Conservation (phyloP, 2,888 invertebrate genomes). For the Cataglyphis cursor region DNA sequence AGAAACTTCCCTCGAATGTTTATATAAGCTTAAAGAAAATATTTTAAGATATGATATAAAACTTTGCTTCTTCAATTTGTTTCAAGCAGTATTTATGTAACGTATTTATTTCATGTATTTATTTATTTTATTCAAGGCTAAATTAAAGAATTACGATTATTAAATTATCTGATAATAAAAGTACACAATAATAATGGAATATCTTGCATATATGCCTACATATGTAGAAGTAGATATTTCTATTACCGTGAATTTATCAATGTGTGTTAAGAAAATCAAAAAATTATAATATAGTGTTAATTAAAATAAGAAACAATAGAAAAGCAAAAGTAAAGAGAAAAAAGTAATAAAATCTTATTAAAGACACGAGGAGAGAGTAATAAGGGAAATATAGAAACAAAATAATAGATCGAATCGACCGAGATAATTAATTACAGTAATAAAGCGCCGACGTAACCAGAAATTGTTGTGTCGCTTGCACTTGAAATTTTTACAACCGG, state of each 20-base stretch:
- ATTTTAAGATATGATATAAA: neutral
- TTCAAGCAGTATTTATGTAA: neutral
- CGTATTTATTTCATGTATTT: neutral
- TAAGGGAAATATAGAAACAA: neutral
- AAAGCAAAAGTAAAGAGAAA: neutral
- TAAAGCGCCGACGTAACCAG: constrained; percentile 17
- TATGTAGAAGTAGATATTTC: neutral
- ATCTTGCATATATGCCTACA: neutral
- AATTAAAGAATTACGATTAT: neutral
- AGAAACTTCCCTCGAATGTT: neutral
- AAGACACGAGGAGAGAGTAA: neutral
- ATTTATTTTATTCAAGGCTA: neutral
- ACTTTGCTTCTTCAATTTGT: neutral
- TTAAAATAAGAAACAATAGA: neutral
- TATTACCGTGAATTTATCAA: neutral
- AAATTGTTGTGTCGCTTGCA: constrained; percentile 40
- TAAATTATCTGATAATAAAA: neutral
- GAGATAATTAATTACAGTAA: neutral
- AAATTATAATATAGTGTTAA: neutral
- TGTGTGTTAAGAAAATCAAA: neutral
- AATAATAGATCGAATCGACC: neutral
- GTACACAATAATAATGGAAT: neutral
- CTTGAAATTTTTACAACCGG: constrained; percentile 30
- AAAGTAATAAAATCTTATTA: neutral
- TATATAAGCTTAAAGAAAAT: neutral